A percentile compares a stretch with the other conserved stretches of the same genome.
Conservation (phyloP, 53 echinoderm and acorn worm genomes). For the Arbacia lixula region DNA sequence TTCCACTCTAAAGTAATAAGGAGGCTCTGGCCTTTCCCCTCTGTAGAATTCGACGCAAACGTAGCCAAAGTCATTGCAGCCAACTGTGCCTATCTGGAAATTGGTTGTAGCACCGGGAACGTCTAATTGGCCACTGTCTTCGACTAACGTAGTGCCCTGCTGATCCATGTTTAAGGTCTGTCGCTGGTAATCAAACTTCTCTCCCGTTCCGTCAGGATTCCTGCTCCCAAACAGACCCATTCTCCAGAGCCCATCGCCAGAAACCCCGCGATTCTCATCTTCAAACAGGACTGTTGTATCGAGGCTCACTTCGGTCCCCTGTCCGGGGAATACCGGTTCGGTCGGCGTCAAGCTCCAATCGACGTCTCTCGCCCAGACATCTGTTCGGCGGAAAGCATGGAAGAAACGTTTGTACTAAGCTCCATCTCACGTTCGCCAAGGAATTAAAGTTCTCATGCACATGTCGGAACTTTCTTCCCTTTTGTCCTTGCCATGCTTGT, state of each 20-base stretch:
- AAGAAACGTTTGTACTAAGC: no score
- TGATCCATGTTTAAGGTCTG: constrained; percentile 57
- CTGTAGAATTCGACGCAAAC: constrained; percentile 80
- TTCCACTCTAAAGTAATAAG: constrained; percentile 63
- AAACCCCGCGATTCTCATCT: constrained; percentile 42
- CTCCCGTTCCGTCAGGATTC: constrained; percentile 64
- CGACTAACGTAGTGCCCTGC: constrained; percentile 42
- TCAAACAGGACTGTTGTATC: constrained; percentile 28
- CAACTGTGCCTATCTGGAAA: constrained; percentile 72
- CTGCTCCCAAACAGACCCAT: constrained; percentile 66
- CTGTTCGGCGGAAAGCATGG: constrained; percentile 48
- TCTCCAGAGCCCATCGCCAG: constrained; percentile 45
- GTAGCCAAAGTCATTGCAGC: constrained; percentile 75
- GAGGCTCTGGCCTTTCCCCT: constrained; percentile 66
- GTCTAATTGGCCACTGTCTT: constrained; percentile 49
- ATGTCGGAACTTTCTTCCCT: no score
- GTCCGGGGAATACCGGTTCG: constrained; percentile 8
- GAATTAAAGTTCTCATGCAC: no score
- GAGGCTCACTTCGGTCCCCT: constrained; percentile 7
- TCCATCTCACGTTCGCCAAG: no score
- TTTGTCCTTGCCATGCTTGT: no score
- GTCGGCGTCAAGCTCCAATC: constrained; percentile 14
- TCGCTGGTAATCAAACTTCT: constrained; percentile 59
- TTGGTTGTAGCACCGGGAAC: constrained; percentile 28
- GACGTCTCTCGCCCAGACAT: constrained; percentile 19